A percentile compares a stretch with the other conserved stretches of the same genome.
Conservation (phyloP, 2,113 vertebrate species). For the Daubentonia madagascariensis region DNA sequence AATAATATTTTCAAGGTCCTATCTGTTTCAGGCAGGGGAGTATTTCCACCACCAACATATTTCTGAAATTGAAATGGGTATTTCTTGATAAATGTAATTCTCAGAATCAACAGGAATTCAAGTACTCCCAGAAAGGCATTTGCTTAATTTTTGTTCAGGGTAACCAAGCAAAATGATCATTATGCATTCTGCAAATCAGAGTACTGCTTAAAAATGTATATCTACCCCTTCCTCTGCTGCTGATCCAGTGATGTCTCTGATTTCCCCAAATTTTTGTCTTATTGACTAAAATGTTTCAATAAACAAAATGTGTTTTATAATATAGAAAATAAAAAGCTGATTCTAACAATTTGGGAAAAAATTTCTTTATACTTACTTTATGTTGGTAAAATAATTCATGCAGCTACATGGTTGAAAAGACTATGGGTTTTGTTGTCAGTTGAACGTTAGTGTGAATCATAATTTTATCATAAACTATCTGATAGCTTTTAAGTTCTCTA, state of each 20-base stretch:
- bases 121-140: background rate
- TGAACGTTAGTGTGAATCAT: background rate
- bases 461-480: background rate
- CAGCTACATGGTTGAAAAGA: background rate
- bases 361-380: background rate
- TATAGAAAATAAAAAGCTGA: background rate
- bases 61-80: conserved; percentile 38
- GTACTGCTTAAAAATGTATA: background rate
- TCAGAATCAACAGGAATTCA: background rate
- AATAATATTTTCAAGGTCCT: background rate
- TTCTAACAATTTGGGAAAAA: background rate
- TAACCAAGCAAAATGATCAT: background rate
- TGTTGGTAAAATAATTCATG: background rate
- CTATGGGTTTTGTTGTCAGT: background rate
- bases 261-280: background rate
- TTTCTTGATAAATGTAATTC: background rate
- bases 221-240: background rate
- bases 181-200: background rate
- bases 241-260: background rate
- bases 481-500: background rate
- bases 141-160: background rate
- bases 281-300: background rate
- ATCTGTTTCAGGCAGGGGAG: background rate
- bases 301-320: background rate
- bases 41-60: background rate